phyloP scores from a whole-genome alignment of 2,888 invertebrate genomes.

The Bombylius discolor region DNA sequence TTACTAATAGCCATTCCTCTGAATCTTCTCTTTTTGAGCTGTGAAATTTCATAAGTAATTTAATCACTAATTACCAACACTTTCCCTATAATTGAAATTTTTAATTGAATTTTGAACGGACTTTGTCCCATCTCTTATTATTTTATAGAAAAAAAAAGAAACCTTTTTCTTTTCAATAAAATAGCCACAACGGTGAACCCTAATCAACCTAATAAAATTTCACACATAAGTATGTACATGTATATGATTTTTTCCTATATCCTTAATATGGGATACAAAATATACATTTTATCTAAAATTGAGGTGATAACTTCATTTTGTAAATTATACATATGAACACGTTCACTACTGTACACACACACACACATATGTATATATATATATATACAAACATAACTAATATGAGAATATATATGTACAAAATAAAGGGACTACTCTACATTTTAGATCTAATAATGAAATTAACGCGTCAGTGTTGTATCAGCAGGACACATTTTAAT shows the following conservation, averaged over 20 bases:
- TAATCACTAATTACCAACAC: too few species aligned
- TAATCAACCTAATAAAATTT: slow-evolving; percentile 10
- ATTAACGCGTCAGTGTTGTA: slow-evolving; percentile 15
- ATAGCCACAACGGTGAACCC: slow-evolving; percentile 13
- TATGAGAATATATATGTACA: background rate
- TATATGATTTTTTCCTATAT: background rate
- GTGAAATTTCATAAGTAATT: too few species aligned
- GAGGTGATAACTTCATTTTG: background rate
- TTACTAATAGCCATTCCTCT: too few species aligned
- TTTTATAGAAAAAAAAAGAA: too few species aligned
- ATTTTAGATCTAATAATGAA: slow-evolving; percentile 11
- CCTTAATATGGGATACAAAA: background rate
- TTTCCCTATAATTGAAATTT: too few species aligned
- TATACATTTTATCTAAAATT: background rate
- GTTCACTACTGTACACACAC: too few species aligned
- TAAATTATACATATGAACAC: too few species aligned
- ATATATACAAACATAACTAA: background rate
- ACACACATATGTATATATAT: too few species aligned
- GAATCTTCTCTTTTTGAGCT: too few species aligned
- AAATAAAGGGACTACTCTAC: background rate
- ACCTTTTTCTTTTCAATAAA: background rate
- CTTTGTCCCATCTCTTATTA: too few species aligned
- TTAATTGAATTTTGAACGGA: too few species aligned
- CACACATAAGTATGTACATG: too few species aligned
- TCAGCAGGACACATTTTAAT: slow-evolving; percentile 8